Evolutionary conservation across 2,113 vertebrate species (phyloP).

Genomic region (Notothenia rossii): DNA sequence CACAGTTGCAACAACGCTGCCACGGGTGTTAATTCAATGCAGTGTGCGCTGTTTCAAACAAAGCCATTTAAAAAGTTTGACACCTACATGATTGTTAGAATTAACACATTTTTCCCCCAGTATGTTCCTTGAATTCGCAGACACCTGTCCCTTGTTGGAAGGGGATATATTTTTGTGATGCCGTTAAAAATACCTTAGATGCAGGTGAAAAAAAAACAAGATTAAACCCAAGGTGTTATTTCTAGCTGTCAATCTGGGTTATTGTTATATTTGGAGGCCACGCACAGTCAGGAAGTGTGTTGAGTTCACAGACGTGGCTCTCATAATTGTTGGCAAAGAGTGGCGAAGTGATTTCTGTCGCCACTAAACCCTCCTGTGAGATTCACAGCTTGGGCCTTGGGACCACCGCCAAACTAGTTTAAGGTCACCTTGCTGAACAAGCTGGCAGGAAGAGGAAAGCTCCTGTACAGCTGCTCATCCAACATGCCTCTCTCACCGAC

Average conservation of each 20-base stretch:
- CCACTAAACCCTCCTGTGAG: conserved; percentile 75
- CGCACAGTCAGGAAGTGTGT: conserved; percentile 52
- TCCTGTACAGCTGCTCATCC: conserved; percentile 73
- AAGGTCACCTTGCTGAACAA: conserved; percentile 82
- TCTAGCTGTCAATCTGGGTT: conserved; percentile 51
- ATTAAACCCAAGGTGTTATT: conserved; percentile 58
- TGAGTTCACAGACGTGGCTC: conserved; percentile 58
- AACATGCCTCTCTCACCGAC: conserved; percentile 61
- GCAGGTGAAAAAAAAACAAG: conserved; percentile 36
- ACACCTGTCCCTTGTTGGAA: conserved; percentile 26
- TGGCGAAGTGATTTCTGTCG: conserved; percentile 68
- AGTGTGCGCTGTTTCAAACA: conserved; percentile 12
- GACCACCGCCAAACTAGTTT: conserved; percentile 76
- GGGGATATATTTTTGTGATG: conserved; percentile 45
- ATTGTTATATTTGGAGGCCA: conserved; percentile 64
- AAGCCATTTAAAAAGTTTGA: conserved; percentile 33
- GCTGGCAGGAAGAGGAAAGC: conserved; percentile 73
- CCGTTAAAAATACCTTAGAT: conserved; percentile 46
- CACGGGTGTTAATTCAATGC: conserved; percentile 42
- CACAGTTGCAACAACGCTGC: conserved; percentile 7
- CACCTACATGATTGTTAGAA: conserved; percentile 16
- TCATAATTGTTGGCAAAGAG: conserved; percentile 65
- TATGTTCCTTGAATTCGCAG: conserved; percentile 3
- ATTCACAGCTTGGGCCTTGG: conserved; percentile 79
- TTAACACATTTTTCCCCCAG: background rate